A percentile compares a stretch with the other conserved stretches of the same genome.
Evolutionary conservation across 2,797 vertebrate species (phyloP).

Genomic region (Arctocebus calabarensis): DNA sequence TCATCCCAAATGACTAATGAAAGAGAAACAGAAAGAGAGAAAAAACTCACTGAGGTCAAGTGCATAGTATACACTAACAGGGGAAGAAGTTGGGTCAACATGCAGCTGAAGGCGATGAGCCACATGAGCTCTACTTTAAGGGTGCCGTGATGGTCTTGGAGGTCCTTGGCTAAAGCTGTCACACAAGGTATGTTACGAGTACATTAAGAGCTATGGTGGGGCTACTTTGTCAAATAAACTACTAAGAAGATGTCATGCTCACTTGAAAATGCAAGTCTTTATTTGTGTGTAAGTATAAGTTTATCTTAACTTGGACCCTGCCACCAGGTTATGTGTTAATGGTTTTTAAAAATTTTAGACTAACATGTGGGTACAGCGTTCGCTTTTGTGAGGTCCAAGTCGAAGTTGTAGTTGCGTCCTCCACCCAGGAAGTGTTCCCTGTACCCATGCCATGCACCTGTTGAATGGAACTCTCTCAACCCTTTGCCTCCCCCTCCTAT

Average conservation of each 20-base stretch:
- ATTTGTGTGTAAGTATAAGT: background rate
- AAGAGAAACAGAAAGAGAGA: background rate
- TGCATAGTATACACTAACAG: background rate
- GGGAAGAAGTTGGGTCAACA: background rate
- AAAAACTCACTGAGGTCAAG: background rate
- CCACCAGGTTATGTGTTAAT: background rate
- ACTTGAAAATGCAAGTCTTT: background rate
- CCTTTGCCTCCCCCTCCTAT: too few species aligned
- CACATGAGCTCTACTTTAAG: too few species aligned
- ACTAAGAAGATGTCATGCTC: background rate
- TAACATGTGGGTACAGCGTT: too few species aligned
- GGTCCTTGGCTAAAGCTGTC: background rate
- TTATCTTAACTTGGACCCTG: background rate
- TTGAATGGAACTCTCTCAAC: too few species aligned
- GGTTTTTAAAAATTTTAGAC: background rate
- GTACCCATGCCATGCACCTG: too few species aligned
- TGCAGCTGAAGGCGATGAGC: background rate
- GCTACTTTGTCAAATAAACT: background rate
- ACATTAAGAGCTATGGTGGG: background rate
- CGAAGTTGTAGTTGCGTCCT: too few species aligned
- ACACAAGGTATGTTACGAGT: background rate
- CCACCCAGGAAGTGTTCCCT: too few species aligned
- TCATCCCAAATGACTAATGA: background rate
- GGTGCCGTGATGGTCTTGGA: background rate
- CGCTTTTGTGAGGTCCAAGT: too few species aligned